Percentiles rank a stretch among this genome's conserved stretches.
Evolutionary conservation across 2,888 invertebrate species (phyloP).

Genomic region (Thyatira batis): DNA sequence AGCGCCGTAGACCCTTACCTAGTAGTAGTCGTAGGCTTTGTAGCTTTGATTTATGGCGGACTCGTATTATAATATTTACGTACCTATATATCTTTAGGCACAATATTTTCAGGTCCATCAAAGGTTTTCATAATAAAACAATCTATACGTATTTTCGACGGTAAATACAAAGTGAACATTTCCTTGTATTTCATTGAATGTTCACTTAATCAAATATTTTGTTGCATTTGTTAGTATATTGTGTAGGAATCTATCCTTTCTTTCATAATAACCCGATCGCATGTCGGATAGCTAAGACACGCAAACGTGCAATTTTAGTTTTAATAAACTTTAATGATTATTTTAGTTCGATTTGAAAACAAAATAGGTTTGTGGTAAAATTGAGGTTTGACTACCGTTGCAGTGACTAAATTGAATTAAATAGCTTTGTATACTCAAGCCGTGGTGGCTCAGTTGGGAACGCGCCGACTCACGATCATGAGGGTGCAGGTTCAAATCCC

Average conservation of each 20-base stretch:
- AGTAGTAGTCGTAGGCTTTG: no score
- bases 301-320: slow-evolving; percentile 31
- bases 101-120: no score
- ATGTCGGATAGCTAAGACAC: slow-evolving; percentile 27
- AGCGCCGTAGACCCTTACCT: no score
- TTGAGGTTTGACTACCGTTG: not conserved
- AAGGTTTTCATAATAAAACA: not conserved
- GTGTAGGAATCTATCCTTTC: not conserved
- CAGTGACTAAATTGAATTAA: no score
- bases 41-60: no score
- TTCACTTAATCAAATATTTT: not conserved
- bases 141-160: no score
- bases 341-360: not conserved
- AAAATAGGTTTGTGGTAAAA: not conserved
- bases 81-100: no score
- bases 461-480: no score
- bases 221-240: not conserved
- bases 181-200: not conserved
- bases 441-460: no score
- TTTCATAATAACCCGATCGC: slow-evolving; percentile 24
- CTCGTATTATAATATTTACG: no score
- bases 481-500: no score
- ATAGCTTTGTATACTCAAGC: no score
- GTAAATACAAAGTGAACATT: not conserved
- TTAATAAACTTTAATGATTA: not conserved